Evolutionary conservation across 1,140 invertebrate species (phyloP).

Genomic region (Euborellia annulipes): DNA sequence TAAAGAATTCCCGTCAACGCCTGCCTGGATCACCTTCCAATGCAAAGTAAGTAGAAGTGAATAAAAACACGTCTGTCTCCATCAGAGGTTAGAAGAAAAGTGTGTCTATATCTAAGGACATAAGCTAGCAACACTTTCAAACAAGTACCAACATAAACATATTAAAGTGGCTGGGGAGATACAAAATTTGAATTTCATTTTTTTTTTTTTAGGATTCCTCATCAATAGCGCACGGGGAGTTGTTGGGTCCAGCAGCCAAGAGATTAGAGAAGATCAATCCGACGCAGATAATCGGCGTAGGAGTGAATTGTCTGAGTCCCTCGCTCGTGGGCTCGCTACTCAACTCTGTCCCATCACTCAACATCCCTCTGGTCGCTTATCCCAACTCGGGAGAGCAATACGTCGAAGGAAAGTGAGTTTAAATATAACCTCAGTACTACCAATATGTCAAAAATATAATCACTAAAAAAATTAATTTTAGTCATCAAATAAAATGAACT

Average conservation of each 20-base stretch:
- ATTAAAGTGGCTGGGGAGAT: too few relatives aligned
- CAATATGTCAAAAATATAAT: too few relatives aligned
- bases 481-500: too few relatives aligned
- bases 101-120: too few relatives aligned
- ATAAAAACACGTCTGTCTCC: too few relatives aligned
- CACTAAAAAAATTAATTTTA: too few relatives aligned
- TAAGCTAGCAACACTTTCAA: too few relatives aligned
- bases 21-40: constrained; percentile 71
- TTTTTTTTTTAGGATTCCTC: constrained; percentile 36
- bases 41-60: too few relatives aligned
- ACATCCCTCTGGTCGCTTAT: constrained; percentile 47
- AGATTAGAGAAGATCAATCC: constrained; percentile 44
- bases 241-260: constrained; percentile 42
- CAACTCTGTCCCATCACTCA: constrained; percentile 24
- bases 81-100: too few relatives aligned
- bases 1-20: constrained; percentile 48
- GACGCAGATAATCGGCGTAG: constrained; percentile 57
- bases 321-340: constrained; percentile 38
- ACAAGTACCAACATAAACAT: too few relatives aligned
- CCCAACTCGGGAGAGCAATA: constrained; percentile 49
- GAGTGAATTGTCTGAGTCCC: constrained; percentile 71
- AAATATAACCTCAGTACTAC: too few relatives aligned
- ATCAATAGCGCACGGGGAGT: constrained; percentile 55
- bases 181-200: too few relatives aligned
- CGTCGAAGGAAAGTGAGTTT: background rate